Conservation (phyloP, 2,888 invertebrate genomes). For the Alentia gelatinosa region DNA sequence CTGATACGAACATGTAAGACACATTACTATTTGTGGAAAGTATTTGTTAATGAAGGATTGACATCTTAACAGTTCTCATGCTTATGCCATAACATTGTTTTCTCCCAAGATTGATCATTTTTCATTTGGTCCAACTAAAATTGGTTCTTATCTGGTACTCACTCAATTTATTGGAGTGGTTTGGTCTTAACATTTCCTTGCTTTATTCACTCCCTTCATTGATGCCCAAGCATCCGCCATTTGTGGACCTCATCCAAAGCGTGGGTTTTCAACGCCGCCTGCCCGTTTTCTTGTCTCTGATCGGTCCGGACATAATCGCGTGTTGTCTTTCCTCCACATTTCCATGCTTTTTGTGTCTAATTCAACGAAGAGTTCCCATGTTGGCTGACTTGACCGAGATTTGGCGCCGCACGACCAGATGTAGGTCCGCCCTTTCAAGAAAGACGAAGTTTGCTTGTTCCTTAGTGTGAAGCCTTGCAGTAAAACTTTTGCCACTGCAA, state of each 20-base stretch:
- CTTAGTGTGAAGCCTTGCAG: not conserved
- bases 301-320: not conserved
- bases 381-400: constrained; percentile 21
- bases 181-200: not conserved
- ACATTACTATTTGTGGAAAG: too few relatives aligned
- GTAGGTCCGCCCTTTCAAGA: not conserved
- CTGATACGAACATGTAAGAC: too few relatives aligned
- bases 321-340: too few relatives aligned
- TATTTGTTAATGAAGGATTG: too few relatives aligned
- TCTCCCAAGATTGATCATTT: too few relatives aligned
- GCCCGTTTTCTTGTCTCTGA: not conserved
- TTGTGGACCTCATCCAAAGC: too few relatives aligned
- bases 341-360: constrained; percentile 24
- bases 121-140: not conserved
- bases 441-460: not conserved
- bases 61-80: too few relatives aligned
- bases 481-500: too few relatives aligned
- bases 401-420: not conserved
- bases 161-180: not conserved
- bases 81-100: too few relatives aligned
- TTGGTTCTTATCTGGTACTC: not conserved
- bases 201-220: not conserved
- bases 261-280: not conserved
- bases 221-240: too few relatives aligned
- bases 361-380: not conserved